These are phyloP conservation scores for Hippoglossus stenolepis DNA, from an alignment of 2,113 vertebrate genomes.

Conservation along the genomic window DNA sequence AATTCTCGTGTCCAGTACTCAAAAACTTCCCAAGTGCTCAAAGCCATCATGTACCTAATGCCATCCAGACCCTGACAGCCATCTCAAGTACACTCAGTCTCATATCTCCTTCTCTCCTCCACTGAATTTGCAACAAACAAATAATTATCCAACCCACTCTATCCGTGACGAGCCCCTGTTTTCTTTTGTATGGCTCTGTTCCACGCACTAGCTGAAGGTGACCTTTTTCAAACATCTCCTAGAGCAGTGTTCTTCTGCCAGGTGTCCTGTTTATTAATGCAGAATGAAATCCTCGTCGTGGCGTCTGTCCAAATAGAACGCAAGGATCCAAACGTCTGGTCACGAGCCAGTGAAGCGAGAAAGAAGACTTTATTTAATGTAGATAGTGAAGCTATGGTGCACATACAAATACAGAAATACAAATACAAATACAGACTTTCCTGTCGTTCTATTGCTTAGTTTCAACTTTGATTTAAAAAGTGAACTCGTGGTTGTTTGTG, in stretches of 20 bases:
- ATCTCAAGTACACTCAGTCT: conserved; percentile 1
- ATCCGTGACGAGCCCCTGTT: not conserved
- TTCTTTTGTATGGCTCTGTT: not conserved
- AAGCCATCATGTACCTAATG: conserved; percentile 47
- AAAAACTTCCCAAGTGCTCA: not conserved
- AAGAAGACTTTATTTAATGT: conserved; percentile 9
- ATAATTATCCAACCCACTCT: conserved; percentile 8
- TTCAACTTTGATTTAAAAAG: conserved; percentile 1
- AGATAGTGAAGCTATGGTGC: conserved; percentile 10
- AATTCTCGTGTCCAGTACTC: conserved; percentile 43
- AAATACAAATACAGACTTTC: not conserved
- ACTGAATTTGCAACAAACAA: conserved; percentile 12
- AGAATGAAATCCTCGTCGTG: conserved; percentile 41
- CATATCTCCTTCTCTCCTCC: conserved; percentile 4
- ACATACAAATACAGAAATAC: not conserved
- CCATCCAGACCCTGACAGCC: conserved; percentile 51
- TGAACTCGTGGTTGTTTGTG: not conserved
- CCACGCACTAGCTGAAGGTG: conserved; percentile 39
- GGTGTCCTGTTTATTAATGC: conserved; percentile 64
- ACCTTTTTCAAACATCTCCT: conserved; percentile 28
- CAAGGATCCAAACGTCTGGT: conserved; percentile 45
- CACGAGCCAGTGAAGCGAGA: not conserved
- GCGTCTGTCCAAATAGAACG: conserved; percentile 48
- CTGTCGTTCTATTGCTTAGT: conserved; percentile 1
- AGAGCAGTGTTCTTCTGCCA: conserved; percentile 40